Percentiles rank a stretch among this genome's conserved stretches.
Evolutionary conservation across 2,797 vertebrate species (phyloP).

Genomic region (Meda fulgida): DNA sequence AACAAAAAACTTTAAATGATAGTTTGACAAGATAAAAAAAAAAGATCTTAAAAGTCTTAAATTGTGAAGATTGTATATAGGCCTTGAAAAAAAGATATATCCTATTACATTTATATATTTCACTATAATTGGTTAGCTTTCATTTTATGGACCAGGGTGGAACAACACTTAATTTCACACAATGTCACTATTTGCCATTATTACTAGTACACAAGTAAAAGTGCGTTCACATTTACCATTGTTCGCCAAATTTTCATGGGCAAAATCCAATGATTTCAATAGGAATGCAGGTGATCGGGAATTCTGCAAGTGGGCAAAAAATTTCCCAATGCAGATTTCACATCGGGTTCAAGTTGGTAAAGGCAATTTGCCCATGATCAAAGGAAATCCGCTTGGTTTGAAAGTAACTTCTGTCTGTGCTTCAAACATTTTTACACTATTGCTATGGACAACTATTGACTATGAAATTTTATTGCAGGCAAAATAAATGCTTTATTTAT

Average conservation of each 20-base stretch:
- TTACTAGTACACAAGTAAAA: neutral
- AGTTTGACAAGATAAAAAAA: neutral
- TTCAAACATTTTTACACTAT: neutral
- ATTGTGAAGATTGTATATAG: neutral
- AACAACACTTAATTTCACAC: neutral
- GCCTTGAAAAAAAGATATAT: neutral
- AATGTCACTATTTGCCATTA: neutral
- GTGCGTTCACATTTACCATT: neutral
- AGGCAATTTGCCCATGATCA: neutral
- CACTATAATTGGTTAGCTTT: neutral
- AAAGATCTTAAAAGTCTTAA: neutral
- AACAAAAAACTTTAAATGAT: neutral
- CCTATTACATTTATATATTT: neutral
- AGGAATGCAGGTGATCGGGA: neutral
- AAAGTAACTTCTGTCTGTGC: neutral
- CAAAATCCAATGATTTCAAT: neutral
- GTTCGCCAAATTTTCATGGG: neutral
- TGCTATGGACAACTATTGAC: neutral
- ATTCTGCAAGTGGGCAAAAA: neutral
- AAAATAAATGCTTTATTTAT: neutral
- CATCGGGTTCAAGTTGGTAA: neutral
- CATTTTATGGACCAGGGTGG: neutral
- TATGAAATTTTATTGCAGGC: neutral
- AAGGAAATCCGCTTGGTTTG: neutral
- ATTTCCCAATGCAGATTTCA: neutral